phyloP scores from a whole-genome alignment of 2,797 vertebrate species.

The Urocyon cinereoargenteus region DNA sequence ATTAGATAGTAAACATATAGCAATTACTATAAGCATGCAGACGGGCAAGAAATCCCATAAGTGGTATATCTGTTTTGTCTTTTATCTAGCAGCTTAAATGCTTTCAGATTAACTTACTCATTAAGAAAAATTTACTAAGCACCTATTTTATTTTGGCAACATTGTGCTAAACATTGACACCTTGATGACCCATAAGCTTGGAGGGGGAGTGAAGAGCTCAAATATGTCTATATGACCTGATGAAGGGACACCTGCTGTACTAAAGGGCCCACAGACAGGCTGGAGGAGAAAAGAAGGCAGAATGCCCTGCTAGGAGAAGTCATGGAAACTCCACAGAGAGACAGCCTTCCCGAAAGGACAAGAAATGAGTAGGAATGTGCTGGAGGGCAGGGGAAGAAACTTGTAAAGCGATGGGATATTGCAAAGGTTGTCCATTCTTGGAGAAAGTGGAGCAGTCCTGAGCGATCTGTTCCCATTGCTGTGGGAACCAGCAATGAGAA shows the following conservation, averaged over 20 bases:
- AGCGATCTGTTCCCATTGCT: too few species aligned
- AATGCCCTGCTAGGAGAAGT: neutral
- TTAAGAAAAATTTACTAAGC: slow-evolving; percentile 60
- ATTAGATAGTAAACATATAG: slow-evolving; percentile 61
- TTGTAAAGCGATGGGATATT: neutral
- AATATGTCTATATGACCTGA: fast-evolving
- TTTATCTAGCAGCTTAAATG: neutral
- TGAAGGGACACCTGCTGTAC: fast-evolving
- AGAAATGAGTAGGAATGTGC: neutral
- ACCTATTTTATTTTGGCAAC: neutral
- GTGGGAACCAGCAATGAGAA: neutral
- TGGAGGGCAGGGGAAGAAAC: fast-evolving
- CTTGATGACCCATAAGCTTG: neutral
- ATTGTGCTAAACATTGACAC: neutral
- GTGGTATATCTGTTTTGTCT: slow-evolving; percentile 37
- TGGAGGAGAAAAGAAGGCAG: neutral
- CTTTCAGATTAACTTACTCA: slow-evolving; percentile 26
- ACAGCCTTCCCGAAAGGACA: neutral
- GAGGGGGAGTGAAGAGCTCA: neutral
- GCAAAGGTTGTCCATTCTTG: neutral
- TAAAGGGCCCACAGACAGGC: neutral
- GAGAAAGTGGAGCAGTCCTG: neutral
- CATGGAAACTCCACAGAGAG: neutral
- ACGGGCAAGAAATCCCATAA: neutral
- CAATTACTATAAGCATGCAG: slow-evolving; percentile 38